Conservation (phyloP, 1,140 invertebrate species). For the Pectinophora gossypiella region DNA sequence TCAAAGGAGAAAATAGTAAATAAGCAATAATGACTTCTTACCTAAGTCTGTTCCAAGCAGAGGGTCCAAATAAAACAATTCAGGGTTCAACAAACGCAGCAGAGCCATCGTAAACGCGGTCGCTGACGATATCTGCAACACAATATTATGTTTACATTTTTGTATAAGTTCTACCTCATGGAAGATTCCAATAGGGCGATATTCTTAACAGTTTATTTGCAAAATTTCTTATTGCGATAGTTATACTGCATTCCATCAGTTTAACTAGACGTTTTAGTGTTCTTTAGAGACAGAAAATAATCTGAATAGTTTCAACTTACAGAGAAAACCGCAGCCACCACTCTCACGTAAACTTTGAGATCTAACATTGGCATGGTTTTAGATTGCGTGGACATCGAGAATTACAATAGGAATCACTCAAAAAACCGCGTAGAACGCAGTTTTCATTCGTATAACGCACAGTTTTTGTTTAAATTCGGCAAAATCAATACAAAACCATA, state of each 20-base stretch:
- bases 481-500: slow-evolving; percentile 4
- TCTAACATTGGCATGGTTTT: slow-evolving; percentile 57
- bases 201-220: too few species aligned
- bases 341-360: slow-evolving; percentile 50
- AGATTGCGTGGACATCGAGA: slow-evolving; percentile 54
- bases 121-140: slow-evolving; percentile 48
- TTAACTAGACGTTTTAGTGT: too few species aligned
- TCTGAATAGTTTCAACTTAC: too few species aligned
- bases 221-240: too few species aligned
- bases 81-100: slow-evolving; percentile 44
- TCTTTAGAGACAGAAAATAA: too few species aligned
- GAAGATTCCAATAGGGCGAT: too few species aligned
- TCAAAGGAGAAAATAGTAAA: too few species aligned
- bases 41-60: slow-evolving; percentile 39
- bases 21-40: too few species aligned
- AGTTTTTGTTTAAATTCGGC: not conserved
- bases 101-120: slow-evolving; percentile 51
- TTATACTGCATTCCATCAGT: too few species aligned
- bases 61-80: slow-evolving; percentile 47
- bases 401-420: not conserved
- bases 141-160: slow-evolving; percentile 2
- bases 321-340: slow-evolving; percentile 58
- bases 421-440: not conserved
- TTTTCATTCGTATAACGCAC: not conserved
- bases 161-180: slow-evolving; percentile 5